Percentiles rank a stretch among this genome's conserved stretches.
phyloP scores from a whole-genome alignment of 1,140 invertebrate species.

The Zaprionus nigranus region DNA sequence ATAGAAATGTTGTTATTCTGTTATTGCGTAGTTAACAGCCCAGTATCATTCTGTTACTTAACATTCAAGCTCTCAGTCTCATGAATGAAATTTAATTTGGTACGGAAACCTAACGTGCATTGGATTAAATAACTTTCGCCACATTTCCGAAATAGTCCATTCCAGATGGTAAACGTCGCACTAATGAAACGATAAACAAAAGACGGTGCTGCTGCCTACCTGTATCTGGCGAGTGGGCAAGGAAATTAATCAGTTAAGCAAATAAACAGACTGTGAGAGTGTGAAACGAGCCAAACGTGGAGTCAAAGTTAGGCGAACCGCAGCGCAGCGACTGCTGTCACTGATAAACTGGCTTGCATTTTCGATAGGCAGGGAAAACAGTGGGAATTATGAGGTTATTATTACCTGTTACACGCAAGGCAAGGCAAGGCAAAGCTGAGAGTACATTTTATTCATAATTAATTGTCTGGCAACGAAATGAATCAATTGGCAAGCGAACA shows the following conservation, averaged over 20 bases:
- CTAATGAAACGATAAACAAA: constrained; percentile 36
- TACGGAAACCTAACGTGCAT: neutral
- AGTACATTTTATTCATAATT: constrained; percentile 59
- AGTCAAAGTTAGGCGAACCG: neutral
- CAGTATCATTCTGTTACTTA: neutral
- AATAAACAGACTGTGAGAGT: constrained; percentile 41
- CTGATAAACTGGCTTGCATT: constrained; percentile 22
- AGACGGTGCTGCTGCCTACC: neutral
- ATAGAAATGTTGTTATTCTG: too few species aligned
- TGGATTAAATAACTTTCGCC: constrained; percentile 7
- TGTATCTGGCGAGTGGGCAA: neutral
- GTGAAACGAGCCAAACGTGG: constrained; percentile 32
- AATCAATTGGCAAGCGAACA: constrained; percentile 46
- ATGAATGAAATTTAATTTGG: neutral
- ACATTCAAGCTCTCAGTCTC: neutral
- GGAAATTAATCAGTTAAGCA: constrained; percentile 66
- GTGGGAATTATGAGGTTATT: constrained; percentile 52
- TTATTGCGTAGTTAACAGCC: neutral
- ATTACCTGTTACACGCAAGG: constrained; percentile 25
- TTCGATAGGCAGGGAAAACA: constrained; percentile 52
- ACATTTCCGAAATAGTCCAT: constrained; percentile 1
- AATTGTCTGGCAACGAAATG: constrained; percentile 65
- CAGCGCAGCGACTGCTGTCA: constrained; percentile 33
- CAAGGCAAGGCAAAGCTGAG: constrained; percentile 42
- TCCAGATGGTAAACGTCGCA: constrained; percentile 10